phyloP scores from a whole-genome alignment of 23 tunicate species.

The Styela clava region DNA sequence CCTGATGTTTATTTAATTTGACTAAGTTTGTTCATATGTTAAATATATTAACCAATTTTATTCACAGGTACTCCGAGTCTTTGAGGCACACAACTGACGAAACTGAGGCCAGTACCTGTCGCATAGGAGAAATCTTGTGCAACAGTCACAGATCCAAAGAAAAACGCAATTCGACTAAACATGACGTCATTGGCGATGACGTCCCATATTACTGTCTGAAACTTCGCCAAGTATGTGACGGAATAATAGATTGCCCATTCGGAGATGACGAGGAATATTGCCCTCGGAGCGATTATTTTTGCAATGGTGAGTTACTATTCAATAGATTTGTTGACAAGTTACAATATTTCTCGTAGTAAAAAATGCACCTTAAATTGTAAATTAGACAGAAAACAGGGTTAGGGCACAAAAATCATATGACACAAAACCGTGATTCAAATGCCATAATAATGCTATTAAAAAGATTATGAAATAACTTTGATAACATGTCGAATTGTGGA shows the following conservation, averaged over 20 bases:
- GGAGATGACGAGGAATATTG: slow-evolving; percentile 83
- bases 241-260: slow-evolving; percentile 54
- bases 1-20: too few species aligned
- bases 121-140: slow-evolving; percentile 3
- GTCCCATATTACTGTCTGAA: slow-evolving; percentile 9
- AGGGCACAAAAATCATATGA: too few species aligned
- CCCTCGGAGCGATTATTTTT: slow-evolving; percentile 12
- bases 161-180: background rate
- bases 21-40: too few species aligned
- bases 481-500: too few species aligned
- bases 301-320: slow-evolving; percentile 39
- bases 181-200: background rate
- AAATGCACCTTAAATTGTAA: too few species aligned
- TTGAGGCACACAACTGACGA: background rate
- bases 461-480: too few species aligned
- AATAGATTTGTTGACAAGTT: too few species aligned
- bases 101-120: background rate
- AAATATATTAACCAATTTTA: too few species aligned
- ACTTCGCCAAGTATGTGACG: slow-evolving; percentile 51
- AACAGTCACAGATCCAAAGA: background rate
- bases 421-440: too few species aligned
- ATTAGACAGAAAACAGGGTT: too few species aligned
- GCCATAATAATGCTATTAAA: too few species aligned
- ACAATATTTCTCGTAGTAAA: too few species aligned
- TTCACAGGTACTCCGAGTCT: background rate